phyloP scores from a whole-genome alignment of 2,113 vertebrate species.

The Seriola aureovittata region DNA sequence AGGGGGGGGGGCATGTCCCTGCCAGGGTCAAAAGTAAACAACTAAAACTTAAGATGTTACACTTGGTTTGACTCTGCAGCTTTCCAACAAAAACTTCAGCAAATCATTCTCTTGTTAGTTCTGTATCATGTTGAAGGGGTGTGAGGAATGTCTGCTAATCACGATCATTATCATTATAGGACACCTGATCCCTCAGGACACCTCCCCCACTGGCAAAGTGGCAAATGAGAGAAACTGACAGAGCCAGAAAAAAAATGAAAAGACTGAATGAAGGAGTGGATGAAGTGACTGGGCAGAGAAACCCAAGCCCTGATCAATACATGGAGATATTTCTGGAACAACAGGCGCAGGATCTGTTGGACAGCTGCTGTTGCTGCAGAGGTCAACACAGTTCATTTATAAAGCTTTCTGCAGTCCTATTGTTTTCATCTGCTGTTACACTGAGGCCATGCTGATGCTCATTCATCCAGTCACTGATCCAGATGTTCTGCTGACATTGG shows the following conservation, averaged over 20 bases:
- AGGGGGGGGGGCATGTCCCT: too few relatives aligned
- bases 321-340: slow-evolving; percentile 74
- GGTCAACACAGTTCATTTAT: slow-evolving; percentile 39
- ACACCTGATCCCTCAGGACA: background rate
- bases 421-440: background rate
- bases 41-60: too few relatives aligned
- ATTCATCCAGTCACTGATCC: background rate
- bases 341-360: slow-evolving; percentile 50
- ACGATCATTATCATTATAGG: background rate
- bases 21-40: too few relatives aligned
- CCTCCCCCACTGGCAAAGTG: background rate
- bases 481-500: background rate
- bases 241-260: slow-evolving; percentile 5
- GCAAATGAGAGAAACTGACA: background rate
- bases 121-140: too few relatives aligned
- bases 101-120: background rate
- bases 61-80: too few relatives aligned
- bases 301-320: slow-evolving; percentile 76
- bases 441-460: background rate
- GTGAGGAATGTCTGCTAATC: background rate
- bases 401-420: background rate
- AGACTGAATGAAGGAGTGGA: slow-evolving; percentile 7
- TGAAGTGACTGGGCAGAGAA: slow-evolving; percentile 62
- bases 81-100: background rate
- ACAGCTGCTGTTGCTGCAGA: slow-evolving; percentile 53